These are phyloP conservation scores for Eulemur mongoz DNA, from an alignment of 2,797 vertebrate species.

Conservation along the genomic window DNA sequence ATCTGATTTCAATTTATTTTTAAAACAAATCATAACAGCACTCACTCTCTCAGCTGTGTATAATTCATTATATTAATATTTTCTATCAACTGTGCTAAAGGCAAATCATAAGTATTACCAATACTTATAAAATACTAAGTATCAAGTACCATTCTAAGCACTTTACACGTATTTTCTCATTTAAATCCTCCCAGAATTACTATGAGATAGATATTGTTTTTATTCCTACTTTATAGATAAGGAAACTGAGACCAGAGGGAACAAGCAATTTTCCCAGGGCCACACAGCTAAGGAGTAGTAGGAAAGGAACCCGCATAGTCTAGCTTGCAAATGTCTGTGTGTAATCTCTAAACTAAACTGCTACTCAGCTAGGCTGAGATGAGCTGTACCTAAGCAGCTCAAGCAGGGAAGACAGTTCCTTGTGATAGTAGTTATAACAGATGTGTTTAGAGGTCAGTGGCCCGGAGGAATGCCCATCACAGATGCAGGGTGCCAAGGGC, in stretches of 20 bases:
- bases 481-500: no score
- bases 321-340: neutral
- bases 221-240: neutral
- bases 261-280: neutral
- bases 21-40: neutral
- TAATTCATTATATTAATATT: neutral
- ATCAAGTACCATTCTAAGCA: neutral
- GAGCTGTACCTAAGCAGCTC: neutral
- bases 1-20: conserved; percentile 1
- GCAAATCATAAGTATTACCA: neutral
- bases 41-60: neutral
- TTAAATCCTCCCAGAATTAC: neutral
- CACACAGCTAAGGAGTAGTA: neutral
- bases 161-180: neutral
- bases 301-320: neutral
- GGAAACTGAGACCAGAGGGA: neutral
- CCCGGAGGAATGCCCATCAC: neutral
- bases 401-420: no score
- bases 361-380: neutral
- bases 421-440: neutral
- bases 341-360: neutral
- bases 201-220: neutral
- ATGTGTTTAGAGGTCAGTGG: neutral
- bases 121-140: neutral
- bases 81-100: neutral